Percentiles rank a stretch among this genome's conserved stretches.
Evolutionary conservation across 2,888 invertebrate genomes (phyloP).

Genomic region (Lymantria dispar): DNA sequence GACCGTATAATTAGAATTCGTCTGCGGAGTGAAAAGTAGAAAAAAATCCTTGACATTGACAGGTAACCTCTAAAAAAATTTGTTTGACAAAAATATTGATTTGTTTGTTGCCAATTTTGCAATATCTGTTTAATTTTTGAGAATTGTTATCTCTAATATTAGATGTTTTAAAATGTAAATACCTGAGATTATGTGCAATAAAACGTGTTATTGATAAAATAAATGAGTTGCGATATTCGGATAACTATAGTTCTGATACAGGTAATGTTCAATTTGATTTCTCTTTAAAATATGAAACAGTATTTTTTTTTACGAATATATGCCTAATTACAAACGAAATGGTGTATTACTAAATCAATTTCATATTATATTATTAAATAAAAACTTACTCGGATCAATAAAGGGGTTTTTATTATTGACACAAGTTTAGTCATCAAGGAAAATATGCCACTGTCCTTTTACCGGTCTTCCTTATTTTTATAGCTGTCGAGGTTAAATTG

Average conservation of each 20-base stretch:
- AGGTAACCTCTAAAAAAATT: constrained; percentile 51
- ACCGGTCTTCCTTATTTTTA: neutral
- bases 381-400: no score
- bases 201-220: constrained; percentile 31
- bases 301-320: neutral
- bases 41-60: constrained; percentile 32
- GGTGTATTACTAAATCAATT: no score
- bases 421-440: neutral
- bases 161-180: constrained; percentile 28
- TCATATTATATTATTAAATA: no score
- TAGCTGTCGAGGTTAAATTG: neutral
- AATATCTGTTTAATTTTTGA: constrained; percentile 3
- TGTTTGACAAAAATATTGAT: constrained; percentile 45
- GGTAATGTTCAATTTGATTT: constrained; percentile 31
- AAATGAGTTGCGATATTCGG: constrained; percentile 20
- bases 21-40: constrained; percentile 1
- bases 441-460: neutral
- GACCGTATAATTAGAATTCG: neutral
- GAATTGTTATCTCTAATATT: constrained; percentile 16
- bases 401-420: neutral
- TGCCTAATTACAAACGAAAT: neutral
- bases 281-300: neutral
- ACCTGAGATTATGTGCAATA: constrained; percentile 44
- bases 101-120: constrained; percentile 29
- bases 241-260: constrained; percentile 18